These are phyloP conservation scores for Pampusana beccarii DNA, from an alignment of 2,113 vertebrate genomes.

Conservation along the genomic window DNA sequence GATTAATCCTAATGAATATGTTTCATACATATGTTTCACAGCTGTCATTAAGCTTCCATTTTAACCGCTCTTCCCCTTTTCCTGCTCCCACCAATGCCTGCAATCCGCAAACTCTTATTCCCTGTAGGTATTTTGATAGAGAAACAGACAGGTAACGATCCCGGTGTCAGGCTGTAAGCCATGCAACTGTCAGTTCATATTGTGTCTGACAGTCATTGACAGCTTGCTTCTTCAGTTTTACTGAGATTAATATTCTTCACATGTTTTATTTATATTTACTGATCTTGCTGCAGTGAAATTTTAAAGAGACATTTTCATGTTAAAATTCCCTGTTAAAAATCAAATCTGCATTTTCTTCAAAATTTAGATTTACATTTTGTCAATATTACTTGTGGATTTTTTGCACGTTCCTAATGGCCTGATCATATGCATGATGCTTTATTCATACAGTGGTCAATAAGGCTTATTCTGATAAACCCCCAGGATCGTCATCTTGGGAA, in stretches of 20 bases:
- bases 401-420: background rate
- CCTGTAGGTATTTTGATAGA: slow-evolving; percentile 60
- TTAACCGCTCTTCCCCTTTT: slow-evolving; percentile 19
- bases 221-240: slow-evolving; percentile 65
- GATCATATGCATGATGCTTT: background rate
- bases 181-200: slow-evolving; percentile 66
- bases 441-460: slow-evolving; percentile 1
- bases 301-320: slow-evolving; percentile 5
- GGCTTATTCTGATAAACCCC: background rate
- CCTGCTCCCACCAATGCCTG: slow-evolving; percentile 39
- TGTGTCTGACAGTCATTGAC: slow-evolving; percentile 66
- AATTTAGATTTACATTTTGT: slow-evolving; percentile 1
- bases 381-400: background rate
- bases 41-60: slow-evolving; percentile 59
- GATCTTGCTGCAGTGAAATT: slow-evolving; percentile 11
- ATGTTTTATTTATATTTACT: slow-evolving; percentile 62
- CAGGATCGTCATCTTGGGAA: background rate
- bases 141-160: slow-evolving; percentile 68
- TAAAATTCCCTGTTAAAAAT: background rate
- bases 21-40: slow-evolving; percentile 39
- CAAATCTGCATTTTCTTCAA: background rate
- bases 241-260: slow-evolving; percentile 66
- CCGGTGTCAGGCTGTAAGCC: slow-evolving; percentile 47
- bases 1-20: slow-evolving; percentile 63
- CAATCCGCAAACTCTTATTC: slow-evolving; percentile 60